Percentiles rank a stretch among this genome's conserved stretches.
Conservation (phyloP, 2,888 invertebrate species). For the Brachypterus glaber region DNA sequence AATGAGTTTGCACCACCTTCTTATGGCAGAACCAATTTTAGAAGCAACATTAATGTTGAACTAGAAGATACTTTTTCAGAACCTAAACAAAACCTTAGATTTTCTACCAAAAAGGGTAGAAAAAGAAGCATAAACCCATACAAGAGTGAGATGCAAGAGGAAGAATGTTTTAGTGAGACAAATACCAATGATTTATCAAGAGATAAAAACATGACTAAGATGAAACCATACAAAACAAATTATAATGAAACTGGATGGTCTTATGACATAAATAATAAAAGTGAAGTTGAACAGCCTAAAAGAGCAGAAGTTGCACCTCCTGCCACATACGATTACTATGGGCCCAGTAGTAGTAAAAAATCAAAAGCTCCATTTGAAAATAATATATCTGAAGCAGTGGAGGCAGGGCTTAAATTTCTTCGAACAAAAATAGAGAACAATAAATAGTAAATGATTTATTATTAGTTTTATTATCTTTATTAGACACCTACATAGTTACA, state of each 20-base stretch:
- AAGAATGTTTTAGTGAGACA: conserved; percentile 9
- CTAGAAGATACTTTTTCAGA: conserved; percentile 8
- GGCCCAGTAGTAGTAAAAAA: conserved; percentile 36
- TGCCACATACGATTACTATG: conserved; percentile 55
- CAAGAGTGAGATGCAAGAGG: conserved; percentile 14
- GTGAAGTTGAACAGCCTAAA: conserved; percentile 20
- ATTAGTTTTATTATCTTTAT: conserved; percentile 14
- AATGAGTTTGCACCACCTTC: conserved; percentile 69
- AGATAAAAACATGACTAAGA: conserved; percentile 24
- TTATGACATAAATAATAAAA: conserved; percentile 1
- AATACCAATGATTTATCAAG: conserved; percentile 26
- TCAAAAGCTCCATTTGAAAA: conserved; percentile 11
- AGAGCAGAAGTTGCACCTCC: conserved; percentile 56
- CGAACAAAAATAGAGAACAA: conserved; percentile 46
- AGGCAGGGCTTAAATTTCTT: conserved; percentile 46
- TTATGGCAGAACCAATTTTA: conserved; percentile 23
- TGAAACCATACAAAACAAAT: conserved; percentile 14
- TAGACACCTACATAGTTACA: conserved; percentile 1
- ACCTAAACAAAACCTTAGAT: conserved; percentile 29
- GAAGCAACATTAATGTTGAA: conserved; percentile 10
- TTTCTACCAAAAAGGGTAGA: conserved; percentile 29
- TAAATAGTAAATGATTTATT: conserved; percentile 16
- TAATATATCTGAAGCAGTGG: conserved; percentile 45
- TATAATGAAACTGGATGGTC: conserved; percentile 13
- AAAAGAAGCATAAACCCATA: conserved; percentile 22